Percentiles rank a stretch among this genome's conserved stretches.
phyloP scores from a whole-genome alignment of 2,888 invertebrate species.

The Zygogramma bicolorata region DNA sequence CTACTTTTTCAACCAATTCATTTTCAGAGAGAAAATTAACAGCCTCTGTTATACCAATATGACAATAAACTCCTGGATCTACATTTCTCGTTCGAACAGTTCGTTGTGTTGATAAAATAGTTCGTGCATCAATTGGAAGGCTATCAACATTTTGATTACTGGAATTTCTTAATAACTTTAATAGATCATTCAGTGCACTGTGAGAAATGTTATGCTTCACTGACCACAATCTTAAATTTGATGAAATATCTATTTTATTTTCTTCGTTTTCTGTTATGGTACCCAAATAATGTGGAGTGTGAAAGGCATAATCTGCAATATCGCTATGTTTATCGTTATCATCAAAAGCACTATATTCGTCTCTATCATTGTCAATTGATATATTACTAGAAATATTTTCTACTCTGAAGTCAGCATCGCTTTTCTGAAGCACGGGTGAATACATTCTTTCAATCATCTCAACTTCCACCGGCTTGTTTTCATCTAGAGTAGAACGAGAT shows the following conservation, averaged over 20 bases:
- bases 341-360: no score
- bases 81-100: not conserved
- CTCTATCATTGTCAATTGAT: no score
- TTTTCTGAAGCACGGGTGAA: no score
- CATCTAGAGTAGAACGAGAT: no score
- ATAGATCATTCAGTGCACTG: not conserved
- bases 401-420: no score
- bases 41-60: not conserved
- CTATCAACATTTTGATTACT: not conserved
- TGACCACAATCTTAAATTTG: slow-evolving; percentile 1
- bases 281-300: not conserved
- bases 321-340: not conserved
- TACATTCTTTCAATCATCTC: no score
- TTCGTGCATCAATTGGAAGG: slow-evolving; percentile 6
- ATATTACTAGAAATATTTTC: no score
- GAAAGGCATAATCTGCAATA: not conserved
- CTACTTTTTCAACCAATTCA: not conserved
- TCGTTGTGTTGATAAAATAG: not conserved
- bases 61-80: slow-evolving; percentile 9
- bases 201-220: slow-evolving; percentile 9
- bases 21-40: not conserved
- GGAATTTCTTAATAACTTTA: slow-evolving; percentile 1
- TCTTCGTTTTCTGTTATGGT: not conserved
- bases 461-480: no score
- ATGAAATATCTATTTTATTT: no score